Percentiles rank a stretch among this genome's conserved stretches.
Evolutionary conservation across 2,888 invertebrate species (phyloP).

Genomic region (Balanococcus diminutus): DNA sequence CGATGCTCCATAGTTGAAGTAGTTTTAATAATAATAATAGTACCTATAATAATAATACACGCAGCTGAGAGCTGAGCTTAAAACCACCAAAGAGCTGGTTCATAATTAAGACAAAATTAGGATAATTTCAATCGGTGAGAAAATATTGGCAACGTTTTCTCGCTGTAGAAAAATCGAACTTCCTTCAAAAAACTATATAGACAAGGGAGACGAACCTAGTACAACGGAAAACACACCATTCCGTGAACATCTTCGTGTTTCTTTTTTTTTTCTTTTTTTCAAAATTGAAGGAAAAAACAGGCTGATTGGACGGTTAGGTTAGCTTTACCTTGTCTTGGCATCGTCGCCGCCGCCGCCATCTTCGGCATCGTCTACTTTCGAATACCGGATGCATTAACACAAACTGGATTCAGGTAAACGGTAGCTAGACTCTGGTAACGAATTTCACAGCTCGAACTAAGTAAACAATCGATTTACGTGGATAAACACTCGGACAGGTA

Average conservation of each 20-base stretch:
- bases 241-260: neutral
- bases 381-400: conserved; percentile 20
- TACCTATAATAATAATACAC: too few relatives aligned
- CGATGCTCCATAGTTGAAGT: neutral
- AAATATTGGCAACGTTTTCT: conserved; percentile 23
- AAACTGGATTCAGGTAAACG: conserved; percentile 31
- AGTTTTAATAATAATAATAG: neutral
- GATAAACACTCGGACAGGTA: conserved; percentile 27
- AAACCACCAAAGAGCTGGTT: neutral
- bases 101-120: neutral
- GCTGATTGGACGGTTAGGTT: neutral
- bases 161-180: neutral
- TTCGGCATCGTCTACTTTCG: neutral
- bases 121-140: conserved; percentile 22
- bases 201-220: neutral
- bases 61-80: too few relatives aligned
- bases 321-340: neutral
- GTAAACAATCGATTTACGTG: conserved; percentile 31
- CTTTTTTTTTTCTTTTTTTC: neutral
- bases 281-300: neutral
- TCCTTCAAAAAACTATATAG: neutral
- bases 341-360: neutral
- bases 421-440: conserved; percentile 2
- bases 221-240: conserved; percentile 9
- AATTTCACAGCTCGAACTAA: conserved; percentile 18